Percentiles rank a stretch among this genome's conserved stretches.
Conservation (phyloP, 1,140 invertebrate genomes). For the Macrocentrus cingulum region DNA sequence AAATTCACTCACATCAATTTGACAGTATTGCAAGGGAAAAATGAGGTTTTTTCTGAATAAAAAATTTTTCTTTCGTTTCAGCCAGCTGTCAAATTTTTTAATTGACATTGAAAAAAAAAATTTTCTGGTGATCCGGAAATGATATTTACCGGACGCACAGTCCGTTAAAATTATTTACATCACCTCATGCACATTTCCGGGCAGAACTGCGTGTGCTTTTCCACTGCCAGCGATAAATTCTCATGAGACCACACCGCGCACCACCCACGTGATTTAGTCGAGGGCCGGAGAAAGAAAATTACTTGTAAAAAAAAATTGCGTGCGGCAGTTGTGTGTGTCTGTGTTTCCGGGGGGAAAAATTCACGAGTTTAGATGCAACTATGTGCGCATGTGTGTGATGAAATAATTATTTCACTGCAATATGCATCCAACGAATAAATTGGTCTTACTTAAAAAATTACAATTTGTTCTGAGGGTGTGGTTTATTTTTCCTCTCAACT, state of each 20-base stretch:
- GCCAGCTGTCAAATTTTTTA: too few species aligned
- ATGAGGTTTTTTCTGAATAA: too few species aligned
- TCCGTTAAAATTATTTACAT: constrained; percentile 39
- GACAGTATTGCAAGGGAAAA: neutral
- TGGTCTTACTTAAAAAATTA: constrained; percentile 1
- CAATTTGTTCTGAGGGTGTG: neutral
- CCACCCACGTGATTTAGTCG: constrained; percentile 26
- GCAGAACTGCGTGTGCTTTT: constrained; percentile 5
- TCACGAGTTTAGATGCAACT: too few species aligned
- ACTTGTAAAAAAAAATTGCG: constrained; percentile 12
- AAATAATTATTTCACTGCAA: constrained; percentile 17
- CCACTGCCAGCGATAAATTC: constrained; percentile 28
- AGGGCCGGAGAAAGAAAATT: constrained; percentile 9
- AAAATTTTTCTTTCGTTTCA: too few species aligned
- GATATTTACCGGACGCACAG: constrained; percentile 25
- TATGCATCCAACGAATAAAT: neutral
- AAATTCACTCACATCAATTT: constrained; percentile 14
- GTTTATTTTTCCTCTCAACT: neutral
- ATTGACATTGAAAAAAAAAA: neutral
- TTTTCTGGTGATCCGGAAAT: constrained; percentile 14
- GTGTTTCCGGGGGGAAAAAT: neutral
- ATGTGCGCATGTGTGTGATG: neutral
- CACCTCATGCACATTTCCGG: constrained; percentile 30
- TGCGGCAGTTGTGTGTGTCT: neutral
- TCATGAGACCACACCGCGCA: constrained; percentile 6